Conservation (phyloP, 2,113 vertebrate genomes). For the Microtus ochrogaster region DNA sequence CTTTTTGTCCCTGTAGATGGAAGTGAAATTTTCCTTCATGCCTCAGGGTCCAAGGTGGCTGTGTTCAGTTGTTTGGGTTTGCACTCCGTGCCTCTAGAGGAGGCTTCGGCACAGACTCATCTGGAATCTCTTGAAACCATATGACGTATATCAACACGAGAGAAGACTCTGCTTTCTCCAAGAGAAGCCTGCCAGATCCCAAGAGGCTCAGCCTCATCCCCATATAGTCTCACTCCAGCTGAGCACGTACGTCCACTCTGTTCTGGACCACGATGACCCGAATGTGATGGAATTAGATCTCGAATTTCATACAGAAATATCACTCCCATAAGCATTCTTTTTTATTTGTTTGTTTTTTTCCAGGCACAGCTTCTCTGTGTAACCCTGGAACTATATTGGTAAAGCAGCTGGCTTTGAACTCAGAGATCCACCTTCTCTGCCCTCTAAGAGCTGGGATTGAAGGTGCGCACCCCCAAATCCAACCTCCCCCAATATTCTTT, state of each 20-base stretch:
- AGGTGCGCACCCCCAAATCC: not conserved
- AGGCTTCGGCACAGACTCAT: not conserved
- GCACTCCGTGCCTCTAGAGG: not conserved
- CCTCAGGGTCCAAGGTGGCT: not conserved
- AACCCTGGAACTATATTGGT: not conserved
- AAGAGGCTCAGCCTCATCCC: not conserved
- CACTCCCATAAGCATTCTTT: not conserved
- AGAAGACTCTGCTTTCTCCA: not conserved
- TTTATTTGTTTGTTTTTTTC: not conserved
- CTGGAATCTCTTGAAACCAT: not conserved
- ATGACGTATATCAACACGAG: not conserved
- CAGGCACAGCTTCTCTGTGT: not conserved
- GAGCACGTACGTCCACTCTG: not conserved
- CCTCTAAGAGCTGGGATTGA: not conserved
- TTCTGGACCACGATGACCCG: not conserved
- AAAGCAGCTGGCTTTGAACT: not conserved
- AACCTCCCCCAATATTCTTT: not conserved
- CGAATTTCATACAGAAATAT: conserved; percentile 34
- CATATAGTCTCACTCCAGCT: not conserved
- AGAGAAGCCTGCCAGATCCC: conserved; percentile 3
- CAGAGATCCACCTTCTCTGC: not conserved
- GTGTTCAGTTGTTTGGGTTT: not conserved
- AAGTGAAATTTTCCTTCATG: not conserved
- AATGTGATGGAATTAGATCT: not conserved
- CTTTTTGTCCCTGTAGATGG: not conserved